Evolutionary conservation across 2,113 vertebrate species (phyloP).

Genomic region (Myiozetetes cayanensis): DNA sequence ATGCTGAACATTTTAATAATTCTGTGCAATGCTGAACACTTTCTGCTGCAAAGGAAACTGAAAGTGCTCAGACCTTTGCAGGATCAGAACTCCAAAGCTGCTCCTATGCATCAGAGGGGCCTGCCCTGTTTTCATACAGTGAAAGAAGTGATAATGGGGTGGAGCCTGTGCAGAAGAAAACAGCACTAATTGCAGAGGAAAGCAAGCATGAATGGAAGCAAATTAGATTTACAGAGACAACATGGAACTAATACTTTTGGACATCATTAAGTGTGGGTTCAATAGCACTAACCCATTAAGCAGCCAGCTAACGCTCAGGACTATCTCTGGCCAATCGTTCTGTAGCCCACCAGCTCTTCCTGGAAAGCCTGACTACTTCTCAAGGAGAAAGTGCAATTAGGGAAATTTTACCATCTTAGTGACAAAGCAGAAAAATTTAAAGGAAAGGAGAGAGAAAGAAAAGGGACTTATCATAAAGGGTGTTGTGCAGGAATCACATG

Average conservation of each 20-base stretch:
- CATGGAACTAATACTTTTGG: constrained; percentile 37
- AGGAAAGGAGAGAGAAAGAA: not conserved
- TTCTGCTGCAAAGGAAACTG: not conserved
- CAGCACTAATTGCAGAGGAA: constrained; percentile 46
- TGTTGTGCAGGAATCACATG: not conserved
- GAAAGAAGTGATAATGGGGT: not conserved
- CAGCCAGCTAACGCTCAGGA: not conserved
- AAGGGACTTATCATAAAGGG: not conserved
- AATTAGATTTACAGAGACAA: constrained; percentile 42
- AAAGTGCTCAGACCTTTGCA: not conserved
- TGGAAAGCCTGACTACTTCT: not conserved
- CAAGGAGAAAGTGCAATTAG: not conserved
- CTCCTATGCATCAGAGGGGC: not conserved
- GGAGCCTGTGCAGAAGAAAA: constrained; percentile 10
- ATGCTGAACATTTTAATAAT: not conserved
- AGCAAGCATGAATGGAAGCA: constrained; percentile 39
- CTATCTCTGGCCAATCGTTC: not conserved
- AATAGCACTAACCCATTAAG: not conserved
- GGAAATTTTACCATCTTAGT: not conserved
- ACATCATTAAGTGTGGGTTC: not conserved
- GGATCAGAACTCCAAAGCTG: not conserved
- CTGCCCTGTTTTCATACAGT: not conserved
- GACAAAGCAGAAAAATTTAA: not conserved
- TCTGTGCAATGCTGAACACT: not conserved
- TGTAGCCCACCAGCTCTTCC: not conserved